phyloP scores from a whole-genome alignment of 2,888 invertebrate species.

The Drosophila yooni region DNA sequence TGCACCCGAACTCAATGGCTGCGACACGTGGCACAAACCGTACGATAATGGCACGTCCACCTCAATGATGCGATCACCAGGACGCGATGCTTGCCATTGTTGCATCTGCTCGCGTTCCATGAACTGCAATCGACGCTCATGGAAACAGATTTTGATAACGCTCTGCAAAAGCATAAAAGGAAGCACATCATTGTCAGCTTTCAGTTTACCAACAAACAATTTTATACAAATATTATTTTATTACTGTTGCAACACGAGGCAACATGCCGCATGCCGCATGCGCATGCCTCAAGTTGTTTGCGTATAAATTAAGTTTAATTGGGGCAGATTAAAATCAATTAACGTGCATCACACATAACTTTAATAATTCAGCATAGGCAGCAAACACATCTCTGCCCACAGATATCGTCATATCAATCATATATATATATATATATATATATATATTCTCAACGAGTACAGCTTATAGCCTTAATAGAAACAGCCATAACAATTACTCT shows the following conservation, averaged over 20 bases:
- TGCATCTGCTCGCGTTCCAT: constrained; percentile 97
- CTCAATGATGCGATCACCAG: constrained; percentile 96
- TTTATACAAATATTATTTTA: neutral
- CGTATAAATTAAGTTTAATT: constrained; percentile 78
- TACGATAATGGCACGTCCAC: constrained; percentile 97
- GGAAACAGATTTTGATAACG: constrained; percentile 96
- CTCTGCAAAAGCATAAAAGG: constrained; percentile 87
- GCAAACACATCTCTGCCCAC: constrained; percentile 37
- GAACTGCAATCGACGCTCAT: constrained; percentile 97
- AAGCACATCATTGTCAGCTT: constrained; percentile 10
- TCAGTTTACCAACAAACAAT: constrained; percentile 19
- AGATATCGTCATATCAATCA: constrained; percentile 17
- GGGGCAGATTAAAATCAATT: constrained; percentile 83
- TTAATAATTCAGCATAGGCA: constrained; percentile 32
- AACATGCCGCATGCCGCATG: neutral
- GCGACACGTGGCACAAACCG: constrained; percentile 93
- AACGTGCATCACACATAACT: constrained; percentile 46
- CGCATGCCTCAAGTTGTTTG: constrained; percentile 53
- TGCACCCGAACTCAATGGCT: constrained; percentile 88
- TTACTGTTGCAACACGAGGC: neutral
- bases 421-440: constrained; percentile 3
- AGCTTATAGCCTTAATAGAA: constrained; percentile 56
- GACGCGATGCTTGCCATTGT: constrained; percentile 95
- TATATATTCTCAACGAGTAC: constrained; percentile 29
- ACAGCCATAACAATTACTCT: constrained; percentile 67